Base-by-base conservation (phyloP, 2,113 vertebrate genomes). In the Chamaetylas fuelleborni region DNA sequence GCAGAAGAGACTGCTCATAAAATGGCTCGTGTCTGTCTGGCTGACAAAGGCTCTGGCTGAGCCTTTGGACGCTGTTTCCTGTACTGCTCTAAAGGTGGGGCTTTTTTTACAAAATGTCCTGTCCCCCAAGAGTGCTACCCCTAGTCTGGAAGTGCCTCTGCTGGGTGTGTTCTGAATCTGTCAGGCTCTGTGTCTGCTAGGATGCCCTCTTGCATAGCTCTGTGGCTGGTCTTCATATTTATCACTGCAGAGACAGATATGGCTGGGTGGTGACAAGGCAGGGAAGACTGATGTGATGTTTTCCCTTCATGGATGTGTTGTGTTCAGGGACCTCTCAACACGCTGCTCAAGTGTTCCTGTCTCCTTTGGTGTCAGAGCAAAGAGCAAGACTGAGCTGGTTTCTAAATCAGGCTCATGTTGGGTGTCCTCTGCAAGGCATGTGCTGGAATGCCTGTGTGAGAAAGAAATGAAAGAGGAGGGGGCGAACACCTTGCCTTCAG, bases 191-290 rank as follows among this genome's bases (percentile, higher is more conserved):
- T 38, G 25, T 45, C 47, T 83, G 22, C 48, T 60, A 2, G 36
- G 43, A 20, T 1, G 0, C 34, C 12, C 19, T 86, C 64, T 71
- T 1, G 3, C 0, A 0, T 29, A 14, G 24, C 25, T 22, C 29
- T 60, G 19, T n/a, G 26, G 8, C 50, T 73, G 60, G 3, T 38
- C 26, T 33, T 69, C 20, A 5, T 13, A n/a, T 48, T 38, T 50
- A 19, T 3, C 24, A 4, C 62, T 72, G 40, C 34, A 40, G 16
- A 60, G 53, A n/a, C 8, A 74, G 77, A 38, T n/a, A 9, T 0
- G 2, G 9, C 5, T 4, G 16, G 12, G 28, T 40, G 40, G 11
- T 18, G 22, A 53, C 36, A 53, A 61, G 56, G 31, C 50, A 66
- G 45, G 45, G 60, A 43, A 79, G 25, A 25, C 65, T 58, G 56